These are phyloP conservation scores for Heteronetta atricapilla DNA, from an alignment of 2,113 vertebrate genomes.

Conservation along the genomic window DNA sequence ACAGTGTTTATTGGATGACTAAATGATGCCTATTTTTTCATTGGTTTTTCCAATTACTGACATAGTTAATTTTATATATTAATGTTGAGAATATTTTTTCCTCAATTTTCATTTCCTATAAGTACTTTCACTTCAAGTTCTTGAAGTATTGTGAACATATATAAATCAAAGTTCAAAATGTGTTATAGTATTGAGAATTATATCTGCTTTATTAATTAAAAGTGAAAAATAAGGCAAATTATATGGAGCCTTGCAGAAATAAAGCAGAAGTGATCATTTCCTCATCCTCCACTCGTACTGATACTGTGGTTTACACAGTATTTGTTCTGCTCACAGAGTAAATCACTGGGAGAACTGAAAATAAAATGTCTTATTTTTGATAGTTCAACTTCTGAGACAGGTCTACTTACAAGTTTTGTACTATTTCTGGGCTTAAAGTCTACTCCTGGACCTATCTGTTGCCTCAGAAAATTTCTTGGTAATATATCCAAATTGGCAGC, in stretches of 20 bases:
- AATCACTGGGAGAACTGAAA: not conserved
- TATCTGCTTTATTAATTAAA: not conserved
- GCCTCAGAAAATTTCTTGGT: not conserved
- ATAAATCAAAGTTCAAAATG: not conserved
- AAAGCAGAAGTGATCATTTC: not conserved
- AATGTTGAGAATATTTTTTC: not conserved
- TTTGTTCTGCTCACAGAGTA: not conserved
- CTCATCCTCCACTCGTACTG: not conserved
- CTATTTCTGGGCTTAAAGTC: rapidly evolving
- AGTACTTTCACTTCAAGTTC: not conserved
- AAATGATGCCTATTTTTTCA: not conserved
- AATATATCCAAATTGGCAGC: not conserved
- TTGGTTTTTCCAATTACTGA: not conserved
- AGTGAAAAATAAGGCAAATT: not conserved
- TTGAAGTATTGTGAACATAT: not conserved
- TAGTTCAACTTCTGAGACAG: not conserved
- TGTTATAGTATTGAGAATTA: not conserved
- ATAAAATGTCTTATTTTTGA: not conserved
- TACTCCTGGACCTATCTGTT: not conserved
- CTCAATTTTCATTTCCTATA: not conserved
- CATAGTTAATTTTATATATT: not conserved
- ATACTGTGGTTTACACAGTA: not conserved
- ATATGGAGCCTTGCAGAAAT: not conserved
- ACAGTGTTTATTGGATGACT: not conserved
- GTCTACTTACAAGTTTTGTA: not conserved